Percentiles rank a stretch among this genome's conserved stretches.
phyloP scores from a whole-genome alignment of 1,140 invertebrate species.

The Drosophila navojoa region DNA sequence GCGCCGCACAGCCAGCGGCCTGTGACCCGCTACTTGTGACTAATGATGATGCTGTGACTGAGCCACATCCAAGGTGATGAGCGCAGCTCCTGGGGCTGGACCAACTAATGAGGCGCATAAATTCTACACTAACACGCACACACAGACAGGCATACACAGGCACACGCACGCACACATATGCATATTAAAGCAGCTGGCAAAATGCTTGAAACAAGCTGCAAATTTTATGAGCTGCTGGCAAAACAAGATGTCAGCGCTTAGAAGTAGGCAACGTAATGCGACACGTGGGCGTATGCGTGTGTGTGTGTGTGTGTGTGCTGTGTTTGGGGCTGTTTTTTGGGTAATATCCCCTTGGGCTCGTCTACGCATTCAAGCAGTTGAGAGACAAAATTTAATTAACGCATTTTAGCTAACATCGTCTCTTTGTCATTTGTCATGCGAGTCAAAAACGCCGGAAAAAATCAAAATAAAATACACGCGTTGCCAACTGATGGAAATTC shows the following conservation, averaged over 20 bases:
- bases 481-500: constrained; percentile 15
- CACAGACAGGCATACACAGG: constrained; percentile 22
- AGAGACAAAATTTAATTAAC: constrained; percentile 75
- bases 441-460: not conserved
- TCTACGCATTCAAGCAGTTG: constrained; percentile 64
- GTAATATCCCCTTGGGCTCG: constrained; percentile 43
- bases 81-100: constrained; percentile 40
- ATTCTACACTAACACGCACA: constrained; percentile 66
- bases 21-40: constrained; percentile 69
- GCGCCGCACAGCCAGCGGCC: constrained; percentile 32
- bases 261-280: constrained; percentile 47
- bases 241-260: constrained; percentile 65
- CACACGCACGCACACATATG: constrained; percentile 13
- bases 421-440: constrained; percentile 65
- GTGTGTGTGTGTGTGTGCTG: not conserved
- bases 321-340: constrained; percentile 3
- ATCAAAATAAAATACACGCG: constrained; percentile 8
- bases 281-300: constrained; percentile 26
- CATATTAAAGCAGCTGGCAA: constrained; percentile 48
- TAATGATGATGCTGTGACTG: constrained; percentile 74
- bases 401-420: constrained; percentile 58
- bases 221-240: constrained; percentile 73
- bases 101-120: constrained; percentile 83
- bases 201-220: constrained; percentile 66
- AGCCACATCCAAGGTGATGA: constrained; percentile 27